A percentile compares a stretch with the other conserved stretches of the same genome.
These are phyloP conservation scores for Lateolabrax maculatus DNA, from an alignment of 2,797 vertebrate genomes.

Conservation along the genomic window DNA sequence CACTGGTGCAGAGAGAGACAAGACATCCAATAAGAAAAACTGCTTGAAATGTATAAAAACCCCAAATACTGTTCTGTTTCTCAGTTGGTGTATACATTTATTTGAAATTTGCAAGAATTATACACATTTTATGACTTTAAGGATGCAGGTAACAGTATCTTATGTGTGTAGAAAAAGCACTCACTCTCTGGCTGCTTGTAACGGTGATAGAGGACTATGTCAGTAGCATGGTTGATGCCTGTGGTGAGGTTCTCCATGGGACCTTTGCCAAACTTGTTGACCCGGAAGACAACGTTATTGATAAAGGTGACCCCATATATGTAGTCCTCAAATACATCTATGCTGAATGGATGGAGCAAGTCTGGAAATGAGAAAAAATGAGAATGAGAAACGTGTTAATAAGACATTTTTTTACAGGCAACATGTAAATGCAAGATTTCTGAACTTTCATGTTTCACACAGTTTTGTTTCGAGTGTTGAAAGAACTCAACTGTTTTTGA, in stretches of 20 bases:
- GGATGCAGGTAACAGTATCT: neutral
- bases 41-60: neutral
- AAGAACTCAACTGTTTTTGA: constrained; percentile 91
- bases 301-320: constrained; percentile 97
- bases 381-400: neutral
- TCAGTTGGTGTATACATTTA: neutral
- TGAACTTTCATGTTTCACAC: neutral
- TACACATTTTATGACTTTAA: neutral
- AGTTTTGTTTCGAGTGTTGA: neutral
- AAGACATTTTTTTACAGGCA: accelerated
- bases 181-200: constrained; percentile 97
- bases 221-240: constrained; percentile 95
- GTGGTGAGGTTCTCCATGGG: constrained; percentile 92
- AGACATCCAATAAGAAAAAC: constrained; percentile 17
- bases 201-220: constrained; percentile 94
- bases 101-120: neutral
- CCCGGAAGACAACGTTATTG: constrained; percentile 96
- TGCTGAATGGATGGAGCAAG: constrained; percentile 96
- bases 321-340: constrained; percentile 98
- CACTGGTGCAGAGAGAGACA: constrained; percentile 76
- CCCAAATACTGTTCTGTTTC: neutral
- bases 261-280: constrained; percentile 96
- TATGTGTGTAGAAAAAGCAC: constrained; percentile 33
- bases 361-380: constrained; percentile 77
- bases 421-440: neutral